Evolutionary conservation across 2,113 vertebrate species (phyloP).

Genomic region (Sialia sialis): DNA sequence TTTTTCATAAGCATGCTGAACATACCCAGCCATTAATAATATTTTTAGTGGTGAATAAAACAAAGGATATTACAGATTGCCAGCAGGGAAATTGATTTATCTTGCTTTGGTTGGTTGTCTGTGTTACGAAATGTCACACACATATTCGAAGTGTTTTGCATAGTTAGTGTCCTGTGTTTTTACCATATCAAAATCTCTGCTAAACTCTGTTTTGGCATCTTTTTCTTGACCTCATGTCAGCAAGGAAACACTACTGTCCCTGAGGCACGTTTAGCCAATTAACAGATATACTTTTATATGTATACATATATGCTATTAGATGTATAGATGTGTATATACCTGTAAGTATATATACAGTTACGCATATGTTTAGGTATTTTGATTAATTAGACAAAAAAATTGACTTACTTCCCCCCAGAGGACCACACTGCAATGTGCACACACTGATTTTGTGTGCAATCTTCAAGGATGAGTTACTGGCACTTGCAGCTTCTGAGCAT

Average conservation of each 20-base stretch:
- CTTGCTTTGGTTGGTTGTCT: constrained; percentile 1
- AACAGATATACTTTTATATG: not conserved
- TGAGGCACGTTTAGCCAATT: not conserved
- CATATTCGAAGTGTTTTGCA: constrained; percentile 11
- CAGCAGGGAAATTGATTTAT: constrained; percentile 27
- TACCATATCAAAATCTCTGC: not conserved
- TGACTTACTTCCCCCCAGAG: not conserved
- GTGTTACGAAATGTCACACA: constrained; percentile 29
- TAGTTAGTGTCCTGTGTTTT: not conserved
- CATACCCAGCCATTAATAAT: constrained; percentile 15
- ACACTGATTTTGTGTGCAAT: not conserved
- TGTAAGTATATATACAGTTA: not conserved
- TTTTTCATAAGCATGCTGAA: constrained; percentile 4
- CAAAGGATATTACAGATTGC: not conserved
- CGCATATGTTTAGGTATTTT: not conserved
- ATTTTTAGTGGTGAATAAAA: constrained; percentile 15
- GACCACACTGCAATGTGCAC: not conserved
- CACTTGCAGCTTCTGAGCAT: not conserved
- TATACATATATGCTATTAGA: not conserved
- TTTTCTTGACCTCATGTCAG: not conserved
- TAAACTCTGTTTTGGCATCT: not conserved
- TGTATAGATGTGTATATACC: fast-evolving
- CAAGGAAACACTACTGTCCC: not conserved
- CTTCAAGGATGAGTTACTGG: not conserved
- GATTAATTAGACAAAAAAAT: not conserved